Percentiles rank a stretch among this genome's conserved stretches.
Conservation (phyloP, 1,140 invertebrate genomes). For the Bombus superbus region DNA sequence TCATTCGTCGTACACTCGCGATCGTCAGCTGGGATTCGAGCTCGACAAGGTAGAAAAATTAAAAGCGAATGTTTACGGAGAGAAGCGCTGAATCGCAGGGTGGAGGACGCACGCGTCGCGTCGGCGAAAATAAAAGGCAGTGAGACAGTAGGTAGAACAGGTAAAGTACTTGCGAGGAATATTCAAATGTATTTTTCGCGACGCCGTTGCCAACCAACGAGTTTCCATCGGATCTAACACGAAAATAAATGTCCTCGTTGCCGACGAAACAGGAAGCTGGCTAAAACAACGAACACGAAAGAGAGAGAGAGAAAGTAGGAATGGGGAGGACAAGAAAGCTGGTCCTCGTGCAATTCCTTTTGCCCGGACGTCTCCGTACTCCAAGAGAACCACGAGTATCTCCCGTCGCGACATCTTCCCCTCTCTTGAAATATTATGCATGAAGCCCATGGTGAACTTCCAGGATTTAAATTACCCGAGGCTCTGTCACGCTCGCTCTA, state of each 20-base stretch:
- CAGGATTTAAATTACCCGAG: conserved; percentile 58
- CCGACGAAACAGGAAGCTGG: not conserved
- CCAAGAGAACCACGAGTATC: conserved; percentile 6
- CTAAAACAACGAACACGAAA: not conserved
- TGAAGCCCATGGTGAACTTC: conserved; percentile 23
- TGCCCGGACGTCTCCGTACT: not conserved
- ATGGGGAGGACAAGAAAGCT: not conserved
- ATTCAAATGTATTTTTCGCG: conserved; percentile 55
- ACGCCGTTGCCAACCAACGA: conserved; percentile 41
- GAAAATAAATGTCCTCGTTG: conserved; percentile 67
- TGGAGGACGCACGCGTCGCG: not conserved
- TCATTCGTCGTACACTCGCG: conserved; percentile 24
- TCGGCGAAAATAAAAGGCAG: not conserved
- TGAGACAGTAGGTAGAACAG: conserved; percentile 5
- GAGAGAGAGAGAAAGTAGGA: not conserved
- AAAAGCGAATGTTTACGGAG: conserved; percentile 1
- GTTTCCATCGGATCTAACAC: conserved; percentile 62
- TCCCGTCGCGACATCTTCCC: conserved; percentile 36
- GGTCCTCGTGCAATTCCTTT: not conserved
- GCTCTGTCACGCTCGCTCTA: conserved; percentile 1
- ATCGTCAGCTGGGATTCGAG: conserved; percentile 28
- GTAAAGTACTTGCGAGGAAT: conserved; percentile 40
- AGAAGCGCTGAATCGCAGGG: not conserved
- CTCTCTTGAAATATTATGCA: conserved; percentile 63
- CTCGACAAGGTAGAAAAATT: conserved; percentile 47